phyloP scores from a whole-genome alignment of 2,888 invertebrate species.

The Urechis unicinctus region DNA sequence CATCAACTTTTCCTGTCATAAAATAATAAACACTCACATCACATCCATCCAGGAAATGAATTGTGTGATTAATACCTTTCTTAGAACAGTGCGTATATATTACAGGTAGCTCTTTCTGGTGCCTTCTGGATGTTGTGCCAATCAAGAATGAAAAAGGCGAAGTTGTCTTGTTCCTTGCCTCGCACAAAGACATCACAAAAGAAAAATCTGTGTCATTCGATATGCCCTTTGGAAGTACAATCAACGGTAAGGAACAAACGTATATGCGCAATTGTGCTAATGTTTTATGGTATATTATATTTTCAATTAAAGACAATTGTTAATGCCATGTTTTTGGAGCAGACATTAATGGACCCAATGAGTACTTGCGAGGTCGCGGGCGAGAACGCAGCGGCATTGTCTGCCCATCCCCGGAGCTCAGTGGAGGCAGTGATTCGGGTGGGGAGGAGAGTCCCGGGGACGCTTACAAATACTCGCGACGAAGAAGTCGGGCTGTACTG shows the following conservation, averaged over 20 bases:
- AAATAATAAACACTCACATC: no score
- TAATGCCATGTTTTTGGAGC: no score
- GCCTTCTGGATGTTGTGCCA: constrained; percentile 92
- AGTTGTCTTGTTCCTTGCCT: constrained; percentile 90
- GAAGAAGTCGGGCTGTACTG: constrained; percentile 88
- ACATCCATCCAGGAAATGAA: no score
- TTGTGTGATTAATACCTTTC: no score
- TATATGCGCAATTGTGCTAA: no score
- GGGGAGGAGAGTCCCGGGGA: constrained; percentile 4
- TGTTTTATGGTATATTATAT: no score
- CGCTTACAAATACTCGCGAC: constrained; percentile 71
- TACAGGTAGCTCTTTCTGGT: constrained; percentile 86
- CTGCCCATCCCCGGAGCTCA: background rate
- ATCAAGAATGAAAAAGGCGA: constrained; percentile 97
- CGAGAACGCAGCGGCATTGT: background rate
- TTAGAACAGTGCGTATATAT: no score
- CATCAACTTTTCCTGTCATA: no score
- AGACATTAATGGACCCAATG: background rate
- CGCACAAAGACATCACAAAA: constrained; percentile 92
- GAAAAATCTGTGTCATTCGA: constrained; percentile 67
- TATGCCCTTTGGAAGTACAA: constrained; percentile 3
- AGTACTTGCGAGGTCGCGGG: background rate
- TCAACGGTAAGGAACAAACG: constrained; percentile 12
- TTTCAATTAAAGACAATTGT: no score
- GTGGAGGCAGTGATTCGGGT: background rate